These are phyloP conservation scores for Aplodontia rufa DNA, from an alignment of 2,113 vertebrate genomes.

Conservation along the genomic window DNA sequence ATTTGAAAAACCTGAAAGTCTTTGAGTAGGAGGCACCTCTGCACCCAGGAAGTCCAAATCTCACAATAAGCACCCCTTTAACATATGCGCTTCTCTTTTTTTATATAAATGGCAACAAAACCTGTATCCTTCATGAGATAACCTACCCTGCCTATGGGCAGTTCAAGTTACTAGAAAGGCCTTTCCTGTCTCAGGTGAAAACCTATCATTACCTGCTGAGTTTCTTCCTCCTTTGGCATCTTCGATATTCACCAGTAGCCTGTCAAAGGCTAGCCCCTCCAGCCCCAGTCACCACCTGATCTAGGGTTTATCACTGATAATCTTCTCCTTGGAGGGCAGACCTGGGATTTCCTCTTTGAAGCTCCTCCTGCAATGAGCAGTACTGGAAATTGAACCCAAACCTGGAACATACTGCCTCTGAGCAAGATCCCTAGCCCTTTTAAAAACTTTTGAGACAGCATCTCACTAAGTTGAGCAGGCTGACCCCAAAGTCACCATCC, in stretches of 20 bases:
- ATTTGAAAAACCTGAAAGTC: slow-evolving; percentile 3
- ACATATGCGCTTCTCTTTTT: neutral
- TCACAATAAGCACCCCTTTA: neutral
- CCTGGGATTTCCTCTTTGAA: neutral
- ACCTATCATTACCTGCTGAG: neutral
- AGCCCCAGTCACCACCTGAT: neutral
- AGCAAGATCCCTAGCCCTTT: neutral
- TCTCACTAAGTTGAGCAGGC: neutral
- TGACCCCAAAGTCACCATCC: neutral
- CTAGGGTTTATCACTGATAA: neutral
- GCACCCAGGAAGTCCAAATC: neutral
- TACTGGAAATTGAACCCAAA: neutral
- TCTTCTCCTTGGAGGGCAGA: neutral
- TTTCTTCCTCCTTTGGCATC: neutral
- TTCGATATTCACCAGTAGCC: neutral
- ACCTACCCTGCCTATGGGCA: too few relatives aligned
- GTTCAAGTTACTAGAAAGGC: neutral
- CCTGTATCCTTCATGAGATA: neutral
- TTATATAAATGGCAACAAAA: neutral
- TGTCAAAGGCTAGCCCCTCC: neutral
- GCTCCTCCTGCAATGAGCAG: neutral
- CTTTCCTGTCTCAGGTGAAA: neutral
- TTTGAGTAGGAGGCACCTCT: neutral
- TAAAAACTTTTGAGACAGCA: neutral
- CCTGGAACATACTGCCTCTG: neutral